phyloP scores from a whole-genome alignment of 2,113 vertebrate genomes.

The Eurystomus gularis region DNA sequence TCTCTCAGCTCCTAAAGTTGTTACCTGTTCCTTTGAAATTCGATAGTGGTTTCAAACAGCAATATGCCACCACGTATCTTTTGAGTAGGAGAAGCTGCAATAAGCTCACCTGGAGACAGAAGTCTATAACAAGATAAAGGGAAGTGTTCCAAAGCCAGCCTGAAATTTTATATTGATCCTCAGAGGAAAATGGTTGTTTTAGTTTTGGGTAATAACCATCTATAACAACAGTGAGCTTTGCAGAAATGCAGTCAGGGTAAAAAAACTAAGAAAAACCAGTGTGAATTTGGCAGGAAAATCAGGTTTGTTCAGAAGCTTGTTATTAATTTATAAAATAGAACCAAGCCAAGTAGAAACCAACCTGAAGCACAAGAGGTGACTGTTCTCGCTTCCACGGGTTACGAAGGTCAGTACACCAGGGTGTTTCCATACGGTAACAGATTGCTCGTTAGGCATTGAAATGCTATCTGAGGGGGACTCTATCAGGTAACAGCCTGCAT shows the following conservation, averaged over 20 bases:
- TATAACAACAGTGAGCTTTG: neutral
- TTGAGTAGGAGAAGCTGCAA: neutral
- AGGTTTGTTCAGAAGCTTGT: neutral
- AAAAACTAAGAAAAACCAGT: neutral
- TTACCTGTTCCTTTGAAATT: neutral
- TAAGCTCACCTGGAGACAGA: neutral
- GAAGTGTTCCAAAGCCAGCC: neutral
- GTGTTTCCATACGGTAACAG: neutral
- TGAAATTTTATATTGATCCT: constrained; percentile 4
- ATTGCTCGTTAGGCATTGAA: neutral
- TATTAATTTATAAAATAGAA: neutral
- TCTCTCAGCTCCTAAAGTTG: neutral
- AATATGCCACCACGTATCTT: neutral
- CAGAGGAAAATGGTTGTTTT: neutral
- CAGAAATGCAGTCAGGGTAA: neutral
- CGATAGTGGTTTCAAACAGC: neutral
- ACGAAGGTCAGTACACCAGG: neutral
- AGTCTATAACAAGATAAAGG: neutral
- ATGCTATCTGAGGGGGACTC: neutral
- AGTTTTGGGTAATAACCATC: neutral
- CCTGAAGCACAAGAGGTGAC: neutral
- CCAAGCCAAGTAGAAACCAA: neutral
- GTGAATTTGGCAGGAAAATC: neutral
- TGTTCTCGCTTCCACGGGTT: neutral
- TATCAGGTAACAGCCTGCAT: neutral